Conservation (phyloP, 2,888 invertebrate genomes). For the Timandra comae region DNA sequence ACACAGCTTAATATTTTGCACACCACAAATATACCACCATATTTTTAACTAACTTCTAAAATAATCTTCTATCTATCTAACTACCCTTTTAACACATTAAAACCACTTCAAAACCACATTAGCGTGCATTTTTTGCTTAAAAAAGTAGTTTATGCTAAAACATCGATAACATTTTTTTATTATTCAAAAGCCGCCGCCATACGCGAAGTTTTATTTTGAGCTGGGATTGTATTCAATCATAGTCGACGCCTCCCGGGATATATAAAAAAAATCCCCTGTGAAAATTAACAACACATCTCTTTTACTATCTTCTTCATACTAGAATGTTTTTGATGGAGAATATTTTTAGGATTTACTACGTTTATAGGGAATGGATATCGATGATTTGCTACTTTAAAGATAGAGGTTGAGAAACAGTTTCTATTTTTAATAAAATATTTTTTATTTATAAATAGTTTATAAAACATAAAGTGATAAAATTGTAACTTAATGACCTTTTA, state of each 20-base stretch:
- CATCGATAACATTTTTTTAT: constrained; percentile 27
- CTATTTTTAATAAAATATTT: too few relatives aligned
- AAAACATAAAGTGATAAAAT: too few relatives aligned
- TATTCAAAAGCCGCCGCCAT: constrained; percentile 13
- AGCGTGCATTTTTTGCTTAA: constrained; percentile 16
- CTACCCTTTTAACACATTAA: constrained; percentile 10
- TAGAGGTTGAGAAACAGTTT: not conserved
- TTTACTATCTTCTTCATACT: constrained; percentile 1
- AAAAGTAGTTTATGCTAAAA: constrained; percentile 38
- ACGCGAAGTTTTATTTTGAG: constrained; percentile 2
- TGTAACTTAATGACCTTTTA: too few relatives aligned
- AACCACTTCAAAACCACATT: constrained; percentile 15
- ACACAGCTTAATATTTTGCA: too few relatives aligned
- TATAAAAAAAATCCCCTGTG: constrained; percentile 47
- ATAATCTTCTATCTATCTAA: constrained; percentile 3
- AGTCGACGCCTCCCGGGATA: constrained; percentile 32
- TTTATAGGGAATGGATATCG: too few relatives aligned
- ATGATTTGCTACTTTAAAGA: not conserved
- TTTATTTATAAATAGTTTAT: too few relatives aligned
- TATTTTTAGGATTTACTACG: too few relatives aligned
- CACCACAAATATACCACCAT: not conserved
- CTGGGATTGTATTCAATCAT: constrained; percentile 55
- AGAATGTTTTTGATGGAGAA: too few relatives aligned
- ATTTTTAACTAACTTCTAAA: too few relatives aligned
- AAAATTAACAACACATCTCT: constrained; percentile 46